These are phyloP conservation scores for Cliona cf. orientalis DNA, from an alignment of 37 sponge, comb jelly and placozoan species.

Conservation along the genomic window DNA sequence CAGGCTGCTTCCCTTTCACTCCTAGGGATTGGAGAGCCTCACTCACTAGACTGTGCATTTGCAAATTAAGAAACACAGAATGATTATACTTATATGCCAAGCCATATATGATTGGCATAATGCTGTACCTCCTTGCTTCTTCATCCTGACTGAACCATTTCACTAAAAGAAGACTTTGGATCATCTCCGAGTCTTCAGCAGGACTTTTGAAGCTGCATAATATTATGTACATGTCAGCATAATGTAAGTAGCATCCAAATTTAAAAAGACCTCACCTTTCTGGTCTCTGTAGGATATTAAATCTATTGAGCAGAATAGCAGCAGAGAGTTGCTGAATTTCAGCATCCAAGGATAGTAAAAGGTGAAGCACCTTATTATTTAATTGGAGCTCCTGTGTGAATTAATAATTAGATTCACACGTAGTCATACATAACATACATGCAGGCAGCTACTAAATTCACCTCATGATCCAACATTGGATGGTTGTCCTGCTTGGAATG, in stretches of 20 bases:
- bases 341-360: neutral
- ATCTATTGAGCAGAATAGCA: slow-evolving; percentile 16
- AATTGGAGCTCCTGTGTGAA: too few relatives aligned
- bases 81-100: too few relatives aligned
- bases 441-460: neutral
- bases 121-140: slow-evolving; percentile 30
- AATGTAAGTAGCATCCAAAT: too few relatives aligned
- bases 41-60: slow-evolving; percentile 37
- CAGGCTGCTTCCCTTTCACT: slow-evolving; percentile 5
- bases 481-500: neutral
- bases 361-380: neutral
- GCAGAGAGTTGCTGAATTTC: slow-evolving; percentile 37
- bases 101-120: too few relatives aligned
- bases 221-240: too few relatives aligned
- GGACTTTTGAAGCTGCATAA: too few relatives aligned
- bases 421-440: neutral
- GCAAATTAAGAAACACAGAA: too few relatives aligned
- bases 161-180: slow-evolving; percentile 49
- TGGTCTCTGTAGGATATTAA: too few relatives aligned
- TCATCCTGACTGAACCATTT: slow-evolving; percentile 34
- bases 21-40: slow-evolving; percentile 21
- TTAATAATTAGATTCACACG: too few relatives aligned
- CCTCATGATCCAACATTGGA: neutral
- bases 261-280: too few relatives aligned
- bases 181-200: slow-evolving; percentile 22